A percentile compares a stretch with the other conserved stretches of the same genome.
Conservation (phyloP, 2,113 vertebrate species). For the Boulengeromyrus knoepffleri region DNA sequence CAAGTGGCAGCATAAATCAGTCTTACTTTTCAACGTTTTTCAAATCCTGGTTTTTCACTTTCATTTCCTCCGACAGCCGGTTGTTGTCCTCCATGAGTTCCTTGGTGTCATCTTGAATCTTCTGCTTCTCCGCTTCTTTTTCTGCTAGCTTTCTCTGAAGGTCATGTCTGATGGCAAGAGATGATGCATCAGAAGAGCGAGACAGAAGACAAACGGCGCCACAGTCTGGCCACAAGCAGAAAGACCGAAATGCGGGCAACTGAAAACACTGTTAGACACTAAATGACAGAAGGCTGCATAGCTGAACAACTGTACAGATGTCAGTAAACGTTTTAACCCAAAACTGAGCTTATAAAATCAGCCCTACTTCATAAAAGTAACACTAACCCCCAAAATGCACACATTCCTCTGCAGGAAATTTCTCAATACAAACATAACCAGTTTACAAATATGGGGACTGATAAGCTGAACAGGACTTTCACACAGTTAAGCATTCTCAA, state of each 20-base stretch:
- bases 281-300: background rate
- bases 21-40: conserved; percentile 85
- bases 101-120: conserved; percentile 77
- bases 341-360: background rate
- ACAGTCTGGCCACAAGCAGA: background rate
- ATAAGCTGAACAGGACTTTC: background rate
- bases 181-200: background rate
- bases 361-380: background rate
- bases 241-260: background rate
- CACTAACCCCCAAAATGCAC: background rate
- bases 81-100: conserved; percentile 74
- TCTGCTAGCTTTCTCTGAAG: conserved; percentile 71
- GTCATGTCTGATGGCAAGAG: conserved; percentile 64
- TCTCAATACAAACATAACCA: background rate
- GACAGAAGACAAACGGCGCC: background rate
- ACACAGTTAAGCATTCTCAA: background rate
- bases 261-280: background rate
- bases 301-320: background rate
- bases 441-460: background rate
- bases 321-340: background rate
- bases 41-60: conserved; percentile 74
- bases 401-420: background rate
- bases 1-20: background rate
- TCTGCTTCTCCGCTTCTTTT: conserved; percentile 74
- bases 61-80: conserved; percentile 71